phyloP scores from a whole-genome alignment of 2,888 invertebrate species.

The Catocala sponsa region DNA sequence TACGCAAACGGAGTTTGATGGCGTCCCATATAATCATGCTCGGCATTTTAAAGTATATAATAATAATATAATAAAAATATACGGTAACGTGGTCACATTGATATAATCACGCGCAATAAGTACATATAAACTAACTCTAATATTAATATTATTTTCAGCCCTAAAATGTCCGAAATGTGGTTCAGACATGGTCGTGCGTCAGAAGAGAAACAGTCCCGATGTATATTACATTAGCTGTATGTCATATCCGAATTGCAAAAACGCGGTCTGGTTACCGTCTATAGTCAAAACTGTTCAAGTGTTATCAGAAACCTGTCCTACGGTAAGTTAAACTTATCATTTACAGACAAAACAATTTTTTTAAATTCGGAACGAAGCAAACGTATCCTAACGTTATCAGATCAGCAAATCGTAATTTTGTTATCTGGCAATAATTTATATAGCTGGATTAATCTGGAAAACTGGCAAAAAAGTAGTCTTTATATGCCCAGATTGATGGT shows the following conservation, averaged over 20 bases:
- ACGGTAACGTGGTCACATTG: neutral
- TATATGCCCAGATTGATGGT: no score
- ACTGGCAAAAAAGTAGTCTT: no score
- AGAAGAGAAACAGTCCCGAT: slow-evolving; percentile 90
- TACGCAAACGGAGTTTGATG: no score
- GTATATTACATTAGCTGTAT: slow-evolving; percentile 92
- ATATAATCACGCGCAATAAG: neutral
- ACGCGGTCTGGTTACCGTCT: slow-evolving; percentile 94
- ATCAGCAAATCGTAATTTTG: no score
- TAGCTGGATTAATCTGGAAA: no score
- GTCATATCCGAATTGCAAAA: slow-evolving; percentile 93
- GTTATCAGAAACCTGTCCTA: slow-evolving; percentile 89
- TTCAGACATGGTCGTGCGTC: slow-evolving; percentile 90
- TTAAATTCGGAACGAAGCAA: no score
- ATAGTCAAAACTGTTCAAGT: slow-evolving; percentile 90
- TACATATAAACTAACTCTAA: no score
- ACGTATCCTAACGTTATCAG: no score
- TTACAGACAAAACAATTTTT: neutral
- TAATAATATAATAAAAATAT: no score
- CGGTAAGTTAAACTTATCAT: slow-evolving; percentile 56
- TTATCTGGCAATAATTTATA: no score
- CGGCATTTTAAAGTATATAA: no score
- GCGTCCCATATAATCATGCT: no score
- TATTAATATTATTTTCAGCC: slow-evolving; percentile 59
- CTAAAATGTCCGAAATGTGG: slow-evolving; percentile 94